Evolutionary conservation across 2,888 invertebrate genomes (phyloP), one percentile per base, ranked within the genome.

Genomic region (Plusia festucae): DNA sequence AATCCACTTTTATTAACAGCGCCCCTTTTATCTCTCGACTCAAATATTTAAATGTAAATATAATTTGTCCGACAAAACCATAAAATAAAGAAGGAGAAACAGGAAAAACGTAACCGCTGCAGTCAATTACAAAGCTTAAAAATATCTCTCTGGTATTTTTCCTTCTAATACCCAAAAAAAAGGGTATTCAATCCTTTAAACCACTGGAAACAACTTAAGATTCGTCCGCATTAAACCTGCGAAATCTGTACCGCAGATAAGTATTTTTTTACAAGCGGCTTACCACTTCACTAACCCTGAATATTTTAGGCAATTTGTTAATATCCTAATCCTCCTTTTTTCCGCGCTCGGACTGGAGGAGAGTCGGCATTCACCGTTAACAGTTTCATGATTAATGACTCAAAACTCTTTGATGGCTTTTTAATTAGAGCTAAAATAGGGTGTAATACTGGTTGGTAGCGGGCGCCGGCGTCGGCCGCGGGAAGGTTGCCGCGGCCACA

Each of bases 331-430:
- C 90, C 89, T 90, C 86, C 83, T 93, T 93, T 81, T 94, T 92
- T 91, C 88, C 86, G 87, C 84, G 65, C 80, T 87, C 79, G 85
- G 88, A 88, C 88, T 90, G 75, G 84, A 88, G 90, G 90, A 88
- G 91, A 93, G 93, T 91, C 91, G 89, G 92, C 89, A 93, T 94
- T 93, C 92, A 93, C 86, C 88, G 94, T 92, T 95, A 94, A 94
- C 95, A 94, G 94, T 94, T 94, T 93, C 94, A 94, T 95, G 95
- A 95, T 95, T 95, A 95, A 95, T 95, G 95, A 92, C 93, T 93
- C 91, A 94, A 94, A 95, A 95, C 93, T 95, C 95, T 95, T 95
- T 95, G 94, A 95, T 95, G 93, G 95, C 93, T 95, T 95, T 95
- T 95, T 95, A 95, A 95, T 95, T 95, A 95, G 94, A 94, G 94